Evolutionary conservation across 1,140 invertebrate species (phyloP), one percentile per base, ranked within the genome.

Genomic region (Watersipora subatra): DNA sequence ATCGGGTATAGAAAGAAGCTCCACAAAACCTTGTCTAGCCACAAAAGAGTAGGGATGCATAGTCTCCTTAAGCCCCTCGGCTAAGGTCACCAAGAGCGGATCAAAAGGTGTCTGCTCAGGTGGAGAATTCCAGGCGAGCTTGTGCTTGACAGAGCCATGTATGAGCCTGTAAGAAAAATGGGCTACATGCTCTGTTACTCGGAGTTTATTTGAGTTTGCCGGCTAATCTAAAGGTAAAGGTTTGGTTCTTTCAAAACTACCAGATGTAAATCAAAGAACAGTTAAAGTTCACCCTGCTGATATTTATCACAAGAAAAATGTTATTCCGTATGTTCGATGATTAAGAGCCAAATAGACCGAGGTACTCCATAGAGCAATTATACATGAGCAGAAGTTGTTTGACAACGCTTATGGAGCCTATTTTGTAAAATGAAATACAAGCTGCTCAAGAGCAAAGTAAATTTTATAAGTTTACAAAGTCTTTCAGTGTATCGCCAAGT

Each of bases 111-210:
- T 70, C 62, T 76, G 69, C 58, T 79, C 76, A 66, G 77, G 75
- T 19, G 71, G 69, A n/a, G 71, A 73, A 26, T 73, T 71, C 78
- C 78, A 80, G 7, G 68, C 68, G 26, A 80, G 57, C 65, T 76
- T 78, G 66, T 80, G 77, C 65, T 78, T 79, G 7, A 80, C 77
- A 68, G 77, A 78, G 19, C 78, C 78, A 72, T 80, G 78, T 1
- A 76, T 67, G n/a, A 80, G 69, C 66, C 77, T 78, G n/a, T n/a
- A n/a, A n/a, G n/a, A 63, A 7, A 69, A 68, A 65, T 28, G 55
- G 28, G 3, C 67, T 19, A 66, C 27, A 61, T 19, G 25, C 62
- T 56, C 1, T 64, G 22, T 63, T 27, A 28, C 25, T n/a, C 46
- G 15, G 15, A 55, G 15, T 55, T n/a, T 15, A 15, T n/a, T 15